phyloP scores from a whole-genome alignment of 37 sponge, comb jelly and placozoan species.

The Beroe ovata region DNA sequence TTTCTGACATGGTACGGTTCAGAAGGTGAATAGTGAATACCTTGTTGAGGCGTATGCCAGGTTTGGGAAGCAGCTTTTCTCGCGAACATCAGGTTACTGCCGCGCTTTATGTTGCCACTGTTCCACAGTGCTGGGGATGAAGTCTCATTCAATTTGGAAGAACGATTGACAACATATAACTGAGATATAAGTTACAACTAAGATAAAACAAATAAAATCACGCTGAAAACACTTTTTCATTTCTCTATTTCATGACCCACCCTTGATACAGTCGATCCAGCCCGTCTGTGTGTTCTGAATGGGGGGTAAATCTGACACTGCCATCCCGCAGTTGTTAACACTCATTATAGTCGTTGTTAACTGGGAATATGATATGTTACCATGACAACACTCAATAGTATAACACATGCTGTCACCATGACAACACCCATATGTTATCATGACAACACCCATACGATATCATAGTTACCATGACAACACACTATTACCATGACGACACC shows the following conservation, averaged over 20 bases:
- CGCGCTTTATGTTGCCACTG: conserved; percentile 31
- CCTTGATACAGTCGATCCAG: conserved; percentile 12
- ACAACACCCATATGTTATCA: too few relatives aligned
- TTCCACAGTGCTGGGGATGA: conserved; percentile 60
- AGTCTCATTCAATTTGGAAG: too few relatives aligned
- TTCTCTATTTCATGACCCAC: too few relatives aligned
- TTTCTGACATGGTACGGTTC: too few relatives aligned
- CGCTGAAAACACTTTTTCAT: too few relatives aligned
- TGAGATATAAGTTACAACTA: too few relatives aligned
- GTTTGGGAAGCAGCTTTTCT: conserved; percentile 20
- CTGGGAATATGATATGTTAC: conserved; percentile 25
- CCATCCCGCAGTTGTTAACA: conserved; percentile 59
- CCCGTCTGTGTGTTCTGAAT: neutral
- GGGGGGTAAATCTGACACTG: conserved; percentile 29
- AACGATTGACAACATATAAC: too few relatives aligned
- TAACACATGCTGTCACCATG: too few relatives aligned
- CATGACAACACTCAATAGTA: neutral
- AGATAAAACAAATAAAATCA: too few relatives aligned
- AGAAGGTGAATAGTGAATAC: too few relatives aligned
- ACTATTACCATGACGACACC: neutral
- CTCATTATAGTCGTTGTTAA: conserved; percentile 63
- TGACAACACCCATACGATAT: neutral
- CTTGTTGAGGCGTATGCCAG: conserved; percentile 43
- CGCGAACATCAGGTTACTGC: conserved; percentile 64
- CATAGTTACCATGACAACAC: too few relatives aligned